Conservation (phyloP, 2,888 invertebrate species). For the Caenorhabditis becei region DNA sequence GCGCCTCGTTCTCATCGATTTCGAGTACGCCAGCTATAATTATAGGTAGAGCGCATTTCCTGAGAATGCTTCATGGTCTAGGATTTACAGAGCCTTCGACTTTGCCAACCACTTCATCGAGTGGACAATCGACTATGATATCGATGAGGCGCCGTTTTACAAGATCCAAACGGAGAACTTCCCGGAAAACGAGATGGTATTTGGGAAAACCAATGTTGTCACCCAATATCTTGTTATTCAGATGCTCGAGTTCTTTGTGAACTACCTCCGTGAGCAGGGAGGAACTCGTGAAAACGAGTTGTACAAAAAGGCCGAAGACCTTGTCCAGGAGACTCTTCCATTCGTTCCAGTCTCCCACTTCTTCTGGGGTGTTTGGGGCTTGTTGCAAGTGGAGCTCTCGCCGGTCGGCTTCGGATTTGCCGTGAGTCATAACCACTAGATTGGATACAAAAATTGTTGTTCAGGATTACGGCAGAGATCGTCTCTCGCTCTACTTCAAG, state of each 20-base stretch:
- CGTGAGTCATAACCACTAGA: slow-evolving; percentile 38
- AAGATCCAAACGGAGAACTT: slow-evolving; percentile 83
- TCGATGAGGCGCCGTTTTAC: slow-evolving; percentile 88
- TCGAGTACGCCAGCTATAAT: slow-evolving; percentile 96
- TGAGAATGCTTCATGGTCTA: not conserved
- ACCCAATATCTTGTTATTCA: slow-evolving; percentile 20
- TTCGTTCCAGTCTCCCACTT: slow-evolving; percentile 93
- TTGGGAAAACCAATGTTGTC: not conserved
- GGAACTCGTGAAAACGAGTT: slow-evolving; percentile 67
- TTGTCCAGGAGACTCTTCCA: slow-evolving; percentile 87
- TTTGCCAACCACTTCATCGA: slow-evolving; percentile 95
- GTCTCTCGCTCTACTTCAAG: slow-evolving; percentile 76
- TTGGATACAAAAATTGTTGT: slow-evolving; percentile 18
- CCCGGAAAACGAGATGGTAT: slow-evolving; percentile 65
- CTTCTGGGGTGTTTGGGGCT: slow-evolving; percentile 93
- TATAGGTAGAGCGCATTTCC: slow-evolving; percentile 83
- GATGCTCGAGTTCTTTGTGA: slow-evolving; percentile 74
- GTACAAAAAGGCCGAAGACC: slow-evolving; percentile 63
- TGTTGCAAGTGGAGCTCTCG: slow-evolving; percentile 80
- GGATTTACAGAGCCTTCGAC: slow-evolving; percentile 90
- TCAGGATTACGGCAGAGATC: slow-evolving; percentile 79
- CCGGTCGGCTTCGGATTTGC: slow-evolving; percentile 81
- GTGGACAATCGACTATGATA: slow-evolving; percentile 91
- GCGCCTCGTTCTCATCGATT: slow-evolving; percentile 90
- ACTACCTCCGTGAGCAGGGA: slow-evolving; percentile 69